Evolutionary conservation across 2,888 invertebrate genomes (phyloP).

Genomic region (Germaria angustata): DNA sequence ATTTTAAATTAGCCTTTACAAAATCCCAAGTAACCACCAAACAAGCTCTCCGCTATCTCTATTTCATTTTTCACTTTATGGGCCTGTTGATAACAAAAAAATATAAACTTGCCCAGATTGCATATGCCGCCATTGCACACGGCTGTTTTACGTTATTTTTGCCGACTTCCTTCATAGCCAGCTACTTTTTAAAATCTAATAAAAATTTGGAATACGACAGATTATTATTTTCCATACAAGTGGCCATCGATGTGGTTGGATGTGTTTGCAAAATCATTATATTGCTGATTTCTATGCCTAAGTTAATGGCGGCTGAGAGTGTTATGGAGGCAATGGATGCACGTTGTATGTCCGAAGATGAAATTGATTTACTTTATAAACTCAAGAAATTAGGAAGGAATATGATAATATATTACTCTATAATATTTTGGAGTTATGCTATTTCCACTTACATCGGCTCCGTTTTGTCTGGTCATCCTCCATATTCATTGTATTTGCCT

Average conservation of each 20-base stretch:
- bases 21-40: too few relatives aligned
- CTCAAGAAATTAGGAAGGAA: slow-evolving; percentile 57
- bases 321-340: slow-evolving; percentile 67
- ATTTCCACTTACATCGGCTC: slow-evolving; percentile 65
- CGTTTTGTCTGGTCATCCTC: slow-evolving; percentile 64
- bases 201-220: slow-evolving; percentile 59
- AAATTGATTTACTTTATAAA: slow-evolving; percentile 50
- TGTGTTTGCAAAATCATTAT: slow-evolving; percentile 62
- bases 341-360: slow-evolving; percentile 65
- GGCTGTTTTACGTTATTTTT: slow-evolving; percentile 57
- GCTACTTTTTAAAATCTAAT: slow-evolving; percentile 54
- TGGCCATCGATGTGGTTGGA: slow-evolving; percentile 66
- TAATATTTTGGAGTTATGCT: slow-evolving; percentile 66
- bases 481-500: slow-evolving; percentile 66
- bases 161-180: slow-evolving; percentile 65
- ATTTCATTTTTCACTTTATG: too few relatives aligned
- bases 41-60: too few relatives aligned
- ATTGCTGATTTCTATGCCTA: slow-evolving; percentile 55
- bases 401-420: slow-evolving; percentile 55
- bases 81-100: too few relatives aligned
- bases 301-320: slow-evolving; percentile 54
- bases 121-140: slow-evolving; percentile 57
- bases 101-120: slow-evolving; percentile 48
- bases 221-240: slow-evolving; percentile 67
- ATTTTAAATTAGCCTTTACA: too few relatives aligned